A percentile compares a stretch with the other conserved stretches of the same genome.
Conservation (phyloP, 2,888 invertebrate genomes). For the Minunthozetes semirufus region DNA sequence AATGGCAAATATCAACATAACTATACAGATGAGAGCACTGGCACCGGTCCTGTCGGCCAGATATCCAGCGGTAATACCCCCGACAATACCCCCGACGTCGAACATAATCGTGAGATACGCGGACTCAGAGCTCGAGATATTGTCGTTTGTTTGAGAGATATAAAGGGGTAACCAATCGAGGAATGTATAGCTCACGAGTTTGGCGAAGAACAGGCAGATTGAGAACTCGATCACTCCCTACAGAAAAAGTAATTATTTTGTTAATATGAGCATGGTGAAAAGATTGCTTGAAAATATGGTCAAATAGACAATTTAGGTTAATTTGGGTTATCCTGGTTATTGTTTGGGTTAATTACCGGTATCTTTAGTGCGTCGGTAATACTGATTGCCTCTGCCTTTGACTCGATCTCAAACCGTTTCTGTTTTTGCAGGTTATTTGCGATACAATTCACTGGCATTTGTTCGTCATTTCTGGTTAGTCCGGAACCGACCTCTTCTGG, state of each 20-base stretch:
- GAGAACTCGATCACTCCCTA: slow-evolving; percentile 86
- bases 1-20: slow-evolving; percentile 70
- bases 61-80: slow-evolving; percentile 78
- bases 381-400: slow-evolving; percentile 28
- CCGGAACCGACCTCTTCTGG: slow-evolving; percentile 35
- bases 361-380: slow-evolving; percentile 25
- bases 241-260: slow-evolving; percentile 30
- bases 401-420: not conserved
- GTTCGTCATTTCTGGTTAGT: slow-evolving; percentile 41
- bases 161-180: slow-evolving; percentile 91
- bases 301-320: no score
- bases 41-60: slow-evolving; percentile 70
- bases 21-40: slow-evolving; percentile 74
- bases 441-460: slow-evolving; percentile 44
- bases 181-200: slow-evolving; percentile 93
- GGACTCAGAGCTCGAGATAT: slow-evolving; percentile 54
- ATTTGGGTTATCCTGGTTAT: no score
- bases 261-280: not conserved
- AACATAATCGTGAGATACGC: slow-evolving; percentile 50
- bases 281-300: not conserved
- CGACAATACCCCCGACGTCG: slow-evolving; percentile 72
- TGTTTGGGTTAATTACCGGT: slow-evolving; percentile 28
- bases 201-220: slow-evolving; percentile 85
- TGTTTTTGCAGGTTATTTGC: slow-evolving; percentile 14
- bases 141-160: slow-evolving; percentile 73